Percentiles rank a stretch among this genome's conserved stretches.
phyloP scores from a whole-genome alignment of 1,140 invertebrate genomes.

The Venustaconcha ellipsiformis region DNA sequence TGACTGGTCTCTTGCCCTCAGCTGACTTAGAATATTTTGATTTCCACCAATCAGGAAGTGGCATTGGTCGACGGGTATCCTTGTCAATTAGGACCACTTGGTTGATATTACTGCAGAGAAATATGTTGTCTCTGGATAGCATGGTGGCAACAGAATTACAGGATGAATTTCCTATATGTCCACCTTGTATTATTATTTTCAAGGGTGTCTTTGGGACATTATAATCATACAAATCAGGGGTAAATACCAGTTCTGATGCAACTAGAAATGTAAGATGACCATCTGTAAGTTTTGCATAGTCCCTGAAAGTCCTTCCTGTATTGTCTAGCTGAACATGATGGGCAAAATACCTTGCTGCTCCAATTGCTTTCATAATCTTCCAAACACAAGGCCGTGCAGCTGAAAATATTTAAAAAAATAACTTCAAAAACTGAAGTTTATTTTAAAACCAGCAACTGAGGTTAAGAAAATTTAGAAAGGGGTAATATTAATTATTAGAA shows the following conservation, averaged over 20 bases:
- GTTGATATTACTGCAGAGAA: slow-evolving; percentile 34
- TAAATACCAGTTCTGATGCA: no score
- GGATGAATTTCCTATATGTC: slow-evolving; percentile 29
- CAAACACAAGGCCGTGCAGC: slow-evolving; percentile 4
- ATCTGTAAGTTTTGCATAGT: slow-evolving; percentile 35
- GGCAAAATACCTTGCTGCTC: slow-evolving; percentile 29
- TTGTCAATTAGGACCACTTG: slow-evolving; percentile 42
- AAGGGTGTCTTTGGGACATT: no score
- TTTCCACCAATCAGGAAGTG: slow-evolving; percentile 46
- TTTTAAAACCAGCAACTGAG: no score
- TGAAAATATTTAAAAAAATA: no score
- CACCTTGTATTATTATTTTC: no score
- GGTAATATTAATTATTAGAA: no score
- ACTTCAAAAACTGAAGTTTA: no score
- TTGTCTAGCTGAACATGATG: slow-evolving; percentile 37
- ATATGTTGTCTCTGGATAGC: slow-evolving; percentile 7
- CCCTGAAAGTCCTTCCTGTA: slow-evolving; percentile 37
- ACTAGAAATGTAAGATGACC: slow-evolving; percentile 37
- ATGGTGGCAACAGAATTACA: slow-evolving; percentile 31
- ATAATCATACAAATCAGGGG: no score
- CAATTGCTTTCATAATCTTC: slow-evolving; percentile 40
- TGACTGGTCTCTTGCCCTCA: slow-evolving; percentile 17
- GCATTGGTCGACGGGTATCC: slow-evolving; percentile 32
- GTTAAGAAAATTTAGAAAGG: no score
- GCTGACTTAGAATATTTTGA: slow-evolving; percentile 40